These are phyloP conservation scores for Agrotis exclamationis DNA, from an alignment of 2,888 invertebrate genomes.

Conservation along the genomic window DNA sequence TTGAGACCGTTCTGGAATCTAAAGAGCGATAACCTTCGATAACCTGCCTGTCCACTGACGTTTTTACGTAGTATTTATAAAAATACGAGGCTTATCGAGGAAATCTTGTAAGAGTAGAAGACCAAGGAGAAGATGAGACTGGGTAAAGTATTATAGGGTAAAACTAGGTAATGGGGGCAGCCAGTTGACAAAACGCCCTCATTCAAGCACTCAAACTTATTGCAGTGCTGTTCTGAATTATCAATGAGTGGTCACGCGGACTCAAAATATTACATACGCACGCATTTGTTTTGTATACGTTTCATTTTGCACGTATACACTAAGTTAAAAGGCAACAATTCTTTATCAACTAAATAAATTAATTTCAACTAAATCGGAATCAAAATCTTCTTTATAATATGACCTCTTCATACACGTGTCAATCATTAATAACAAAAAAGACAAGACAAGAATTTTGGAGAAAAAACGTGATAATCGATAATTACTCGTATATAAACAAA, in stretches of 20 bases:
- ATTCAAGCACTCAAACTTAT: too few species aligned
- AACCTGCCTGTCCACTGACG: background rate
- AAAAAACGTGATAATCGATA: background rate
- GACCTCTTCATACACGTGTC: background rate
- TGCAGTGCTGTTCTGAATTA: too few species aligned
- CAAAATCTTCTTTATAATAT: background rate
- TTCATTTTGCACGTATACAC: constrained; percentile 14
- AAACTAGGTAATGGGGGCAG: too few species aligned
- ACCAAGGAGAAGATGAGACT: too few species aligned
- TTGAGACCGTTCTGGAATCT: background rate
- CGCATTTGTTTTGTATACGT: background rate
- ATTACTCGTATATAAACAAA: constrained; percentile 1
- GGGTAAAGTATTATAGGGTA: too few species aligned
- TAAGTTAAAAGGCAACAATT: background rate
- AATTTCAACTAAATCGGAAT: too few species aligned
- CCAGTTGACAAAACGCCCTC: too few species aligned
- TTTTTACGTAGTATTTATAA: background rate
- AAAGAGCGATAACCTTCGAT: too few species aligned
- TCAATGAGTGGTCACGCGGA: too few species aligned
- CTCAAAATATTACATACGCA: too few species aligned
- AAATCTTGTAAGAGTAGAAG: background rate
- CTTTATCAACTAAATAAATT: too few species aligned
- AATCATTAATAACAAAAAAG: background rate
- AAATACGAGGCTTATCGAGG: background rate
- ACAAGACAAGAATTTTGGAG: background rate